Conservation (phyloP, 1,140 invertebrate species). For the Orius laevigatus region DNA sequence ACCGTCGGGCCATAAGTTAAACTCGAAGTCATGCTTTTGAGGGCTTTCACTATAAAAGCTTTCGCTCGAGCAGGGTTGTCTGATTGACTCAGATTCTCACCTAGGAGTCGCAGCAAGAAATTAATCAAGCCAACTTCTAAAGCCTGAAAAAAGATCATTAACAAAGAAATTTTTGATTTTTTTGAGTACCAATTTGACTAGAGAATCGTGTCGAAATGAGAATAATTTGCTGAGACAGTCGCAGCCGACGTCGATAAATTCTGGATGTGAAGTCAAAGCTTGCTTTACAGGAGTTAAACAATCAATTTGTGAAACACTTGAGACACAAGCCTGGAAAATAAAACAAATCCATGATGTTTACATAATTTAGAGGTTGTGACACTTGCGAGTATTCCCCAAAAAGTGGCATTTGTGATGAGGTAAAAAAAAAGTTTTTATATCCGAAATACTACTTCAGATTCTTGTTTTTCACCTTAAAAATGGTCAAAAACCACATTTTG, state of each 20-base stretch:
- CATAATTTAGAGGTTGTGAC: no score
- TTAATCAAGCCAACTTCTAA: slow-evolving; percentile 66
- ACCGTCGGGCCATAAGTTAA: slow-evolving; percentile 71
- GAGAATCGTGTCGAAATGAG: slow-evolving; percentile 58
- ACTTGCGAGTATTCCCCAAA: no score
- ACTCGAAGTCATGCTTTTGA: slow-evolving; percentile 83
- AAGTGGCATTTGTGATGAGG: no score
- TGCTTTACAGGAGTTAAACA: slow-evolving; percentile 66
- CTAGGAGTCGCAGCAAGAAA: slow-evolving; percentile 65
- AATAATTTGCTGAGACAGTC: slow-evolving; percentile 80
- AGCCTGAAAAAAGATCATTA: slow-evolving; percentile 51
- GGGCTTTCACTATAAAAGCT: slow-evolving; percentile 88
- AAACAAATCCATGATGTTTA: no score
- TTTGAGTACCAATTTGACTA: slow-evolving; percentile 65
- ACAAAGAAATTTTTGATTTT: no score
- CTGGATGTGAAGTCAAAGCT: slow-evolving; percentile 70
- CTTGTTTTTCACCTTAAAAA: no score
- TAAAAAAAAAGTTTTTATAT: no score
- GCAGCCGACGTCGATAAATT: slow-evolving; percentile 69
- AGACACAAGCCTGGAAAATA: slow-evolving; percentile 60
- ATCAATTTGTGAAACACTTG: slow-evolving; percentile 58
- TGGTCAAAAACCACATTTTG: no score
- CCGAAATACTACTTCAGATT: no score
- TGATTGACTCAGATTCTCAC: slow-evolving; percentile 45
- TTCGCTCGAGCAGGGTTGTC: slow-evolving; percentile 51